Percentiles rank a stretch among this genome's conserved stretches.
Evolutionary conservation across 1,140 invertebrate genomes (phyloP).

Genomic region (Drosophila bocqueti): DNA sequence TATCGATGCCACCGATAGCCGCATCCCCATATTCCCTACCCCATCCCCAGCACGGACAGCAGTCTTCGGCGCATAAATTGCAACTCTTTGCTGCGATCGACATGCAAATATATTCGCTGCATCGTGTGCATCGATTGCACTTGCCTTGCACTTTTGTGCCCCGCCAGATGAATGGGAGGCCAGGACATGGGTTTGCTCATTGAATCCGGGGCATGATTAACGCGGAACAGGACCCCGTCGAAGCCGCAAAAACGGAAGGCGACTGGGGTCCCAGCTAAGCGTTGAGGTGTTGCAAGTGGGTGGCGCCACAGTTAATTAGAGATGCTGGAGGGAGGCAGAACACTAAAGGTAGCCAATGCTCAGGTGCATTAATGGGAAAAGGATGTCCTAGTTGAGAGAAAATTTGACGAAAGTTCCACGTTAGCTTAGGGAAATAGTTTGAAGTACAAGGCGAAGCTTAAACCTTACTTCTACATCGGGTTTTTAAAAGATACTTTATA

Average conservation of each 20-base stretch:
- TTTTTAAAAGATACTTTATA: no score
- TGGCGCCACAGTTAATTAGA: background rate
- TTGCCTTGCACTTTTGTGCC: slow-evolving; percentile 47
- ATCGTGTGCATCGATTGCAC: slow-evolving; percentile 35
- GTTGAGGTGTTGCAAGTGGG: background rate
- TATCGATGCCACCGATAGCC: slow-evolving; percentile 4
- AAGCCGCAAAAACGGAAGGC: background rate
- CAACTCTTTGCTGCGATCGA: slow-evolving; percentile 47
- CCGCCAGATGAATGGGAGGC: slow-evolving; percentile 26
- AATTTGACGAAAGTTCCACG: background rate
- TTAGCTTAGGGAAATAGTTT: no score
- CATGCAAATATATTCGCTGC: slow-evolving; percentile 54
- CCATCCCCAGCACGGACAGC: background rate
- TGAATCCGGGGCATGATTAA: slow-evolving; percentile 36
- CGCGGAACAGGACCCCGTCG: slow-evolving; percentile 3
- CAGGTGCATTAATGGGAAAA: background rate
- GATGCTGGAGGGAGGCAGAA: background rate
- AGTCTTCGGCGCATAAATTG: slow-evolving; percentile 37
- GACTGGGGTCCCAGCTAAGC: background rate
- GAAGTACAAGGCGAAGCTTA: no score
- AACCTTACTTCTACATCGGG: no score
- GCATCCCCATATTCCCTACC: background rate
- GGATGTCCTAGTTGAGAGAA: background rate
- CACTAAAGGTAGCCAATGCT: background rate
- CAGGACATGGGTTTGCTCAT: background rate